Evolutionary conservation across 2,888 invertebrate species (phyloP).

Genomic region (Apantesis nais): DNA sequence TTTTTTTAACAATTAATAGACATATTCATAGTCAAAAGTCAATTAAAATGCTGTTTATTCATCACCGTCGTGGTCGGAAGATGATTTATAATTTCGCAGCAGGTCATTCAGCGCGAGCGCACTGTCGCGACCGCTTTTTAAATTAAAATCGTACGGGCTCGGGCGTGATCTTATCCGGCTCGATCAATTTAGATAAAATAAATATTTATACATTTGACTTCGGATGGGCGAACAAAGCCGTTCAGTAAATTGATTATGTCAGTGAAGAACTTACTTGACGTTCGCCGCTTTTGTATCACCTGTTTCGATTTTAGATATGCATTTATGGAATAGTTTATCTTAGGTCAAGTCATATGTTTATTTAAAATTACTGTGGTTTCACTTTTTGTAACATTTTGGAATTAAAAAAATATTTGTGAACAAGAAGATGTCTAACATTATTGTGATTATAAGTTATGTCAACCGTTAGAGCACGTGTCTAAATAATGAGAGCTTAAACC

Average conservation of each 20-base stretch:
- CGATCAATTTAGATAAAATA: slow-evolving; percentile 86
- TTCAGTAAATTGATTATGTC: slow-evolving; percentile 83
- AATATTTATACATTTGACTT: slow-evolving; percentile 84
- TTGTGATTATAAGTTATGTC: slow-evolving; percentile 33
- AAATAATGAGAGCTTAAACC: slow-evolving; percentile 31
- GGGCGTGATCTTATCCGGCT: slow-evolving; percentile 82
- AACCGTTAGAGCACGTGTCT: slow-evolving; percentile 24
- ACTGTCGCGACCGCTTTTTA: slow-evolving; percentile 79
- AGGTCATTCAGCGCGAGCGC: slow-evolving; percentile 72
- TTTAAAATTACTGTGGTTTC: slow-evolving; percentile 21
- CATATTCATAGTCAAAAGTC: slow-evolving; percentile 78
- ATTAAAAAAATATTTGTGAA: slow-evolving; percentile 28
- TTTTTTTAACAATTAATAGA: slow-evolving; percentile 73
- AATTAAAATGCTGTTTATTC: slow-evolving; percentile 83
- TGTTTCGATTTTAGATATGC: slow-evolving; percentile 67
- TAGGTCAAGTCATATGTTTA: slow-evolving; percentile 22
- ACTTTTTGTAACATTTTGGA: slow-evolving; percentile 21
- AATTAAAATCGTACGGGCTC: slow-evolving; percentile 81
- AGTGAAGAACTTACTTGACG: slow-evolving; percentile 69
- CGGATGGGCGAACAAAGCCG: slow-evolving; percentile 82
- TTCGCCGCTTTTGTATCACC: slow-evolving; percentile 73
- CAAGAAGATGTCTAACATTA: slow-evolving; percentile 24
- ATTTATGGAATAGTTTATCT: slow-evolving; percentile 25
- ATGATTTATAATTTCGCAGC: slow-evolving; percentile 86
- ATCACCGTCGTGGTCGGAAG: slow-evolving; percentile 60